Evolutionary conservation across 2,113 vertebrate genomes (phyloP).

Genomic region (Pampusana beccarii): DNA sequence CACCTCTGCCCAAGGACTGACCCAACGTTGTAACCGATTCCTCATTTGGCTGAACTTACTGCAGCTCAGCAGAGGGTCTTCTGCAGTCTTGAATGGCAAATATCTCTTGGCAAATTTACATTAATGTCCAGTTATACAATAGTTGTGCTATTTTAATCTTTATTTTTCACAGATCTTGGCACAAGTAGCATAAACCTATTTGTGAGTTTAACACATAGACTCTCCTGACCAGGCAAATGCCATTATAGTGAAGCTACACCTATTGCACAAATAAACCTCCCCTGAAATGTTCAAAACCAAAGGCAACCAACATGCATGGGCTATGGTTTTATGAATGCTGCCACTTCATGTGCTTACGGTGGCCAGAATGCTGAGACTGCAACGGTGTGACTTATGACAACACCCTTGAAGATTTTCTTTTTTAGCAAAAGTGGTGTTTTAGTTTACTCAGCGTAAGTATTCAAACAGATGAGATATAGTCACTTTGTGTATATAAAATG

Average conservation of each 20-base stretch:
- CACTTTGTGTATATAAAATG: background rate
- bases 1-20: background rate
- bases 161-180: background rate
- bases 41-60: background rate
- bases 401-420: background rate
- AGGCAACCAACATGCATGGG: background rate
- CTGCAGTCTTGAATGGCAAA: background rate
- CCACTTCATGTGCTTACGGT: background rate
- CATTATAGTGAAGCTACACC: background rate
- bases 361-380: background rate
- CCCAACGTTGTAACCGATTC: accelerated
- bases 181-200: background rate
- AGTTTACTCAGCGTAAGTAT: background rate
- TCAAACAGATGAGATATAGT: background rate
- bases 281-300: background rate
- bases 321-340: background rate
- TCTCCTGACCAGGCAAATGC: background rate
- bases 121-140: background rate
- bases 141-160: background rate
- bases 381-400: background rate
- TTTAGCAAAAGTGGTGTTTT: background rate
- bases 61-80: background rate
- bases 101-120: background rate
- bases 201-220: background rate
- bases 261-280: background rate